These are phyloP conservation scores for Omphaloscelis lunosa DNA, from an alignment of 2,888 invertebrate species.

Conservation along the genomic window DNA sequence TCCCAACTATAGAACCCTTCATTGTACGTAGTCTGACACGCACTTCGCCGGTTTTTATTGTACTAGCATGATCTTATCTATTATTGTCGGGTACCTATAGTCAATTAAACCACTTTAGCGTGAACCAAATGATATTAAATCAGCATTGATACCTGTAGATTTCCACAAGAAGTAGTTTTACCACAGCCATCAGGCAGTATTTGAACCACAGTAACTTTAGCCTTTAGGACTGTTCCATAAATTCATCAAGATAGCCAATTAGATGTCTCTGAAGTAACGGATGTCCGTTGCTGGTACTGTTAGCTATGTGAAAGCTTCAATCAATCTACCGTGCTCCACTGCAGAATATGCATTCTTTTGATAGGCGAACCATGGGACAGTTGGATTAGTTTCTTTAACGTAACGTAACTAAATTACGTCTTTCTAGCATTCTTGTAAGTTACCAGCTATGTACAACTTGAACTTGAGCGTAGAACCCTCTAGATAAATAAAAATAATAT, in stretches of 20 bases:
- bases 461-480: too few species aligned
- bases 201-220: not conserved
- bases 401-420: too few species aligned
- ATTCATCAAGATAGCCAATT: constrained; percentile 12
- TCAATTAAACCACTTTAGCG: too few species aligned
- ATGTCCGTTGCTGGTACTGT: not conserved
- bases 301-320: not conserved
- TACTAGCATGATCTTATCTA: not conserved
- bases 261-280: not conserved
- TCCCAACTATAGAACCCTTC: too few species aligned
- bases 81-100: not conserved
- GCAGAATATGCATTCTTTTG: not conserved
- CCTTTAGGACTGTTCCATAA: not conserved
- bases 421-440: not conserved
- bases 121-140: not conserved
- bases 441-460: too few species aligned
- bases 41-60: too few species aligned
- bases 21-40: too few species aligned
- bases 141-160: not conserved
- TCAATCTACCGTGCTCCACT: not conserved
- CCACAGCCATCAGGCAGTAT: not conserved
- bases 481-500: too few species aligned
- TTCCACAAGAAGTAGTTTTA: not conserved
- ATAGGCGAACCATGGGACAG: not conserved
- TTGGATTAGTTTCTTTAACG: too few species aligned